Evolutionary conservation across 2,113 vertebrate species (phyloP), one percentile per base, ranked within the genome.

Genomic region (Pipra filicauda): DNA sequence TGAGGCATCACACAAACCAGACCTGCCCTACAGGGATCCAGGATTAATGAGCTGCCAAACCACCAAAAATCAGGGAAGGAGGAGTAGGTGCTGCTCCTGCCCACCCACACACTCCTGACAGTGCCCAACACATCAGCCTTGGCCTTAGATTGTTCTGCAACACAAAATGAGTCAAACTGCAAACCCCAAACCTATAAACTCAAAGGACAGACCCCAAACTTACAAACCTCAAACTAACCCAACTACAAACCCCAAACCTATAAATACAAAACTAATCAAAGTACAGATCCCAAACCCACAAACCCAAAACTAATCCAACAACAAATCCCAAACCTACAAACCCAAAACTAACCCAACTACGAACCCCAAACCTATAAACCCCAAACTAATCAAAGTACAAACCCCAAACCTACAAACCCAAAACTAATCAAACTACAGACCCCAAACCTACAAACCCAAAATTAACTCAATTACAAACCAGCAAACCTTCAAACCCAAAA

Each of bases 101-200:
- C 28, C 52, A 17, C 37, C 61, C 41, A 20, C 8, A 23, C 39
- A 5, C 55, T 5, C 16, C 15, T 3, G 22, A 30, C 44, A 76
- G 57, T 0, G 1, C 69, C 58, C 55, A 0, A 0, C 62, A 64
- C 33, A 13, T 8, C 65, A 24, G 12, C 12, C 64, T 15, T 8
- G 57, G 35, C 24, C 73, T 11, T 3, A 8, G 3, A 8, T 1
- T n/a, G 35, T 14, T 52, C 58, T 23, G 12, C 3, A 14, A 43
- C 33, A 20, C 4, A 19, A 35, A n/a, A 11, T 31, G 5, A 33
- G 33, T 9, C 43, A 24, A 61, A 61, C 16, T 46, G 3, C 33
- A 41, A 26, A 51, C 22, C 12, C 5, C 49, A 51, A 51, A 48
- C 49, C 49, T 51, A 13, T 23, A 51, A 41, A 35, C 6, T 12